Evolutionary conservation across 2,888 invertebrate species (phyloP).

Genomic region (Pollenia amentaria): DNA sequence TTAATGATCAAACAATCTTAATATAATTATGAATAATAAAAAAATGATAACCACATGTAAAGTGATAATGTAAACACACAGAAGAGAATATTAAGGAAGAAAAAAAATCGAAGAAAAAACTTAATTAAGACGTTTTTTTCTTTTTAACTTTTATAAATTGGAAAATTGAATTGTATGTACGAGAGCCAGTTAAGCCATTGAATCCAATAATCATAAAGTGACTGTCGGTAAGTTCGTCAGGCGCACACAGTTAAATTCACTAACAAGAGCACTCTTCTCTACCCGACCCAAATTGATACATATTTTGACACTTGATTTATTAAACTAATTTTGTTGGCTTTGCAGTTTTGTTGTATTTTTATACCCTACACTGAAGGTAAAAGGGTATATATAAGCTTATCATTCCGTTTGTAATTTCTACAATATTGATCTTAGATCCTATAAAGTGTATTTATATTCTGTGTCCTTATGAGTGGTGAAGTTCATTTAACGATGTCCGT

Average conservation of each 20-base stretch:
- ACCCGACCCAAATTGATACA: conserved; percentile 34
- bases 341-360: conserved; percentile 25
- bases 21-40: conserved; percentile 33
- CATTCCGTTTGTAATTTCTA: too few species aligned
- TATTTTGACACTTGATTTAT: conserved; percentile 63
- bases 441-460: too few species aligned
- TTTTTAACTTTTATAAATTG: conserved; percentile 41
- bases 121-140: conserved; percentile 45
- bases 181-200: conserved; percentile 9
- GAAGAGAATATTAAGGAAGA: not conserved
- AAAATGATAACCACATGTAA: conserved; percentile 44
- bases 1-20: conserved; percentile 7
- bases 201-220: not conserved
- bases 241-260: not conserved
- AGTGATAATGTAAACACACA: conserved; percentile 59
- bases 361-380: not conserved
- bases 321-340: conserved; percentile 17
- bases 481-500: too few species aligned
- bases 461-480: too few species aligned
- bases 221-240: not conserved
- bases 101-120: conserved; percentile 30
- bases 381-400: too few species aligned
- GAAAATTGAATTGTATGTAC: conserved; percentile 55
- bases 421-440: too few species aligned
- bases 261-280: not conserved